Evolutionary conservation across 1,140 invertebrate genomes (phyloP).

Genomic region (Laodelphax striatellus): DNA sequence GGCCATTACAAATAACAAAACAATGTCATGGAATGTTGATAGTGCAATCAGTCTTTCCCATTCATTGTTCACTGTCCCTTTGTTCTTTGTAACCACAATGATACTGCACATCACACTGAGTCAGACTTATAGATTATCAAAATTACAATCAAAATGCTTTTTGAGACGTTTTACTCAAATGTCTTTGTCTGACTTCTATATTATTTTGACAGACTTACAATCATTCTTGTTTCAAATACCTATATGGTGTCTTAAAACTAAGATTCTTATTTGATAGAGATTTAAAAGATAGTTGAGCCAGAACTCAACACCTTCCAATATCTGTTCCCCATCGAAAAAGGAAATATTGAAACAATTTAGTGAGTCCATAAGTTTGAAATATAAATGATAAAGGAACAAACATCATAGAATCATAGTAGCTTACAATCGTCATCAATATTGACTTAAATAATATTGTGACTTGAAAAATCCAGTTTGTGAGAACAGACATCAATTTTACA

Average conservation of each 20-base stretch:
- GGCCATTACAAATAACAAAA: background rate
- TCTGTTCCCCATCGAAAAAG: background rate
- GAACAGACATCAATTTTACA: too few relatives aligned
- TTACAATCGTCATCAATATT: too few relatives aligned
- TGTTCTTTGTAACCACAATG: background rate
- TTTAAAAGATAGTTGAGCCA: slow-evolving; percentile 5
- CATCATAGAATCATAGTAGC: too few relatives aligned
- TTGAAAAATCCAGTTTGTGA: too few relatives aligned
- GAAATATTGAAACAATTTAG: too few relatives aligned
- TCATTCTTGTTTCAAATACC: background rate
- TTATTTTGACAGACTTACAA: background rate
- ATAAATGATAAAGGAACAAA: too few relatives aligned
- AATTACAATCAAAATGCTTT: background rate
- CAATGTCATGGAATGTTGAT: slow-evolving; percentile 13
- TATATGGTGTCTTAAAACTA: slow-evolving; percentile 1
- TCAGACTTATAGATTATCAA: slow-evolving; percentile 2
- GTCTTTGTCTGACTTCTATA: background rate
- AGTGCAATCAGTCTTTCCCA: slow-evolving; percentile 10
- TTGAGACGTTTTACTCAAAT: background rate
- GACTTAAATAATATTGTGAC: too few relatives aligned
- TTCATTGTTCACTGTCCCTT: background rate
- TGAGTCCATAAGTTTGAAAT: too few relatives aligned
- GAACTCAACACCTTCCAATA: slow-evolving; percentile 7
- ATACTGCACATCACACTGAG: background rate
- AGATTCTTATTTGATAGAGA: background rate